Percentiles rank a stretch among this genome's conserved stretches.
Evolutionary conservation across 2,888 invertebrate species (phyloP).

Genomic region (Oscheius sp.): DNA sequence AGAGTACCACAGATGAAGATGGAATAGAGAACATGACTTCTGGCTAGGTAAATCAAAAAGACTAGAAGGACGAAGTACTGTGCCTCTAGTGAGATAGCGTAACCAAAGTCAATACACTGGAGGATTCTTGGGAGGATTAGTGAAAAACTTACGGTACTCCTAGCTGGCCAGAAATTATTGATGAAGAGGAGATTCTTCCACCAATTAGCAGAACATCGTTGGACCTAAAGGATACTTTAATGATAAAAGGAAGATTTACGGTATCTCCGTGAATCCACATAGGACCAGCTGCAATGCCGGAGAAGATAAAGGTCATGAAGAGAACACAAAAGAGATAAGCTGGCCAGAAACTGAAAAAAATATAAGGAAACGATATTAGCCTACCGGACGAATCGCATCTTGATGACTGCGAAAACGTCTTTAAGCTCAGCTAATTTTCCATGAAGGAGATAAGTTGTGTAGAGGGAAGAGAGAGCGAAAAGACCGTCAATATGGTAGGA

Average conservation of each 20-base stretch:
- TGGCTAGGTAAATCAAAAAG: constrained; percentile 46
- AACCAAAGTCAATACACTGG: constrained; percentile 67
- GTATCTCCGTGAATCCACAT: constrained; percentile 68
- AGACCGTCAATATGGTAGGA: constrained; percentile 58
- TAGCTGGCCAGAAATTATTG: constrained; percentile 66
- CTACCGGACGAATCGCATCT: constrained; percentile 39
- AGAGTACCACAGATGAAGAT: constrained; percentile 28
- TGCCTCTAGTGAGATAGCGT: constrained; percentile 64
- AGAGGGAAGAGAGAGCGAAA: constrained; percentile 61
- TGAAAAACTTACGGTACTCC: constrained; percentile 53
- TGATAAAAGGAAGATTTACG: not conserved
- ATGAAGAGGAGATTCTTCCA: constrained; percentile 69
- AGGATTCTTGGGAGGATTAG: not conserved
- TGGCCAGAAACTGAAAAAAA: constrained; percentile 60
- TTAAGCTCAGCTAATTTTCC: constrained; percentile 32
- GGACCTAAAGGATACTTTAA: constrained; percentile 74
- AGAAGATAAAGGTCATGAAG: constrained; percentile 59
- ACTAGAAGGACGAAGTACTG: constrained; percentile 60
- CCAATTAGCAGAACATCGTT: constrained; percentile 62
- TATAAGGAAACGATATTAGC: too few relatives aligned
- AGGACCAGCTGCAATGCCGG: constrained; percentile 64
- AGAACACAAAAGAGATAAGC: constrained; percentile 59
- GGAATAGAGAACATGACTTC: constrained; percentile 29
- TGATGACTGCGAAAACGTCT: constrained; percentile 34
- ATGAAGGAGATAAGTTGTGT: constrained; percentile 53